Percentiles rank a stretch among this genome's conserved stretches.
phyloP scores from a whole-genome alignment of 2,113 vertebrate genomes.

The Sitta europaea region DNA sequence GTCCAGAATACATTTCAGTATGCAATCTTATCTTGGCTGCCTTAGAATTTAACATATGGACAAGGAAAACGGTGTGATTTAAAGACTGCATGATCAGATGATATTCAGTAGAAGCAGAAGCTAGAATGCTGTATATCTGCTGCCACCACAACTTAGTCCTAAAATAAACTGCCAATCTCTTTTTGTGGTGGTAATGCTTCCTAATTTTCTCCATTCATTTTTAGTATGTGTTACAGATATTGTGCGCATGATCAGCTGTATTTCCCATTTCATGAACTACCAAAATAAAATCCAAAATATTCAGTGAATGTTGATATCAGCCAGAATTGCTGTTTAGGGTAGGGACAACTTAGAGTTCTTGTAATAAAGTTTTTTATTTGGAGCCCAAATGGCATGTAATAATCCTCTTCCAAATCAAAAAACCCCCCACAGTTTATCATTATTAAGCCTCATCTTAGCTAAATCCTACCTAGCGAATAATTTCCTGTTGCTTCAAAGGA shows the following conservation, averaged over 20 bases:
- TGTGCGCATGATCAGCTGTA: background rate
- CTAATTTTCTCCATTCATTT: background rate
- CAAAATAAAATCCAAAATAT: background rate
- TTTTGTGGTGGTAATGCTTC: background rate
- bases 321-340: background rate
- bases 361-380: background rate
- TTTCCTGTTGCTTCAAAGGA: background rate
- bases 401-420: background rate
- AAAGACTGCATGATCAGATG: background rate
- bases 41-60: background rate
- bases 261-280: background rate
- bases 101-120: background rate
- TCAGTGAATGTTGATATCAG: background rate
- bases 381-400: background rate
- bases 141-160: background rate
- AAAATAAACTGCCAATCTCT: background rate
- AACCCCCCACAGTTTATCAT: background rate
- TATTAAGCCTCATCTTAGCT: background rate
- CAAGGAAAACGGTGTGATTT: background rate
- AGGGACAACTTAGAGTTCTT: background rate
- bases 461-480: background rate
- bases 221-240: background rate
- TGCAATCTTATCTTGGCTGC: background rate
- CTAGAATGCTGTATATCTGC: background rate
- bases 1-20: slow-evolving; percentile 6